phyloP scores from a whole-genome alignment of 23 tunicate genomes.

The Diplosoma virens region DNA sequence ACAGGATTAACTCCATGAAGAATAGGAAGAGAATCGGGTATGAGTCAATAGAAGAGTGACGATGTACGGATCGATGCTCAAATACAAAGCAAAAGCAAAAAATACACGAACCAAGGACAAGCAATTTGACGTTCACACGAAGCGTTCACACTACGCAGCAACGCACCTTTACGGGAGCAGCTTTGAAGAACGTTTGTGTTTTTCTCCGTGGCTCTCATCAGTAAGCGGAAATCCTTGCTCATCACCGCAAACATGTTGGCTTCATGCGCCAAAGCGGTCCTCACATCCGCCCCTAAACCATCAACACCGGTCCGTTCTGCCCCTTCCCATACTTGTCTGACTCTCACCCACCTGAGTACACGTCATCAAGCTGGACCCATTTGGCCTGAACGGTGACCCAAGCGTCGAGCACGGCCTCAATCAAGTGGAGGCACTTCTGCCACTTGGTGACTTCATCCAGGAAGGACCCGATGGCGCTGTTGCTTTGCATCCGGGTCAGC shows the following conservation, averaged over 20 bases:
- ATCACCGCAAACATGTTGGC: slow-evolving; percentile 96
- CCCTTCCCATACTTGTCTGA: too few species aligned
- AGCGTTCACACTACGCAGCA: too few species aligned
- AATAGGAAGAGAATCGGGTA: too few species aligned
- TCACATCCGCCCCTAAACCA: slow-evolving; percentile 73
- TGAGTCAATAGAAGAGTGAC: too few species aligned
- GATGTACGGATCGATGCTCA: too few species aligned
- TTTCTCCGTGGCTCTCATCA: slow-evolving; percentile 93
- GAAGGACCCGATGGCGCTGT: slow-evolving; percentile 89
- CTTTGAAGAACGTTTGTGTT: slow-evolving; percentile 90
- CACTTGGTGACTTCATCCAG: slow-evolving; percentile 95
- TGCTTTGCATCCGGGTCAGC: slow-evolving; percentile 77
- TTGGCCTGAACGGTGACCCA: slow-evolving; percentile 85
- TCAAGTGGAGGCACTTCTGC: slow-evolving; percentile 83
- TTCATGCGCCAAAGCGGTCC: slow-evolving; percentile 88
- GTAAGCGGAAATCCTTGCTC: slow-evolving; percentile 83
- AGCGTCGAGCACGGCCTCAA: slow-evolving; percentile 83
- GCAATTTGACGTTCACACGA: too few species aligned
- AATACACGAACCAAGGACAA: too few species aligned
- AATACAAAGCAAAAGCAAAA: too few species aligned
- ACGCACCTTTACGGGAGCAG: slow-evolving; percentile 88
- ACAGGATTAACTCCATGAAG: too few species aligned
- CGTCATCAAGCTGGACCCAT: slow-evolving; percentile 92
- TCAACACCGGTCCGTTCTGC: too few species aligned
- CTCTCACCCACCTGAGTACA: slow-evolving; percentile 91